These are phyloP conservation scores for Echiichthys vipera DNA, from an alignment of 2,797 vertebrate genomes.

Conservation along the genomic window DNA sequence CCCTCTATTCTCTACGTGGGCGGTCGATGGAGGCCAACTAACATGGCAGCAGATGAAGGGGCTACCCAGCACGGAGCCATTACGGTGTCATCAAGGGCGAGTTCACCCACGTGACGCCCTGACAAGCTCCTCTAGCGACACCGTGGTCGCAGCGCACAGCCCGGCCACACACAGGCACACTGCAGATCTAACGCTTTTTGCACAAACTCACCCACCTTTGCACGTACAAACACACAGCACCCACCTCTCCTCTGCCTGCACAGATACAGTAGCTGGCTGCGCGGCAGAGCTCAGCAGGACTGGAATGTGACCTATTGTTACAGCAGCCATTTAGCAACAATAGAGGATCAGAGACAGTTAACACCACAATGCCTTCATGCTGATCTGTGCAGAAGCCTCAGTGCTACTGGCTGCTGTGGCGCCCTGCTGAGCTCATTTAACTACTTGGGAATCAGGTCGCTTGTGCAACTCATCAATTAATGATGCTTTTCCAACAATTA, in stretches of 20 bases:
- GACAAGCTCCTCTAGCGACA: conserved; percentile 34
- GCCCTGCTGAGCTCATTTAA: conserved; percentile 62
- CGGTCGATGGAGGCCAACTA: conserved; percentile 24
- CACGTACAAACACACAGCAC: background rate
- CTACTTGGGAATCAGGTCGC: conserved; percentile 74
- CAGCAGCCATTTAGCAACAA: conserved; percentile 65
- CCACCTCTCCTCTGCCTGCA: conserved; percentile 21
- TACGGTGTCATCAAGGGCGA: conserved; percentile 45
- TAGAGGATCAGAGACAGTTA: conserved; percentile 70
- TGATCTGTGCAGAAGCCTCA: conserved; percentile 58
- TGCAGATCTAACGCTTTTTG: background rate
- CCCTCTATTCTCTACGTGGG: conserved; percentile 25
- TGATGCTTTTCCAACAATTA: conserved; percentile 65
- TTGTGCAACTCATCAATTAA: conserved; percentile 69
- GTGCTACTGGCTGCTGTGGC: conserved; percentile 32
- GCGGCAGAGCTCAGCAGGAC: conserved; percentile 46
- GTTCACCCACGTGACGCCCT: conserved; percentile 24
- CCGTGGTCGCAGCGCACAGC: background rate
- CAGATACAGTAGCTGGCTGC: conserved; percentile 45
- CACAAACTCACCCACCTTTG: conserved; percentile 7
- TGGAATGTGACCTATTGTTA: conserved; percentile 77
- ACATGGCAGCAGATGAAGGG: conserved; percentile 50
- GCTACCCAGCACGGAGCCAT: conserved; percentile 35
- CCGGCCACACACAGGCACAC: conserved; percentile 57
- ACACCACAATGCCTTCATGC: conserved; percentile 72